Conservation (phyloP, 1,140 invertebrate genomes). For the Helicoverpa zea region DNA sequence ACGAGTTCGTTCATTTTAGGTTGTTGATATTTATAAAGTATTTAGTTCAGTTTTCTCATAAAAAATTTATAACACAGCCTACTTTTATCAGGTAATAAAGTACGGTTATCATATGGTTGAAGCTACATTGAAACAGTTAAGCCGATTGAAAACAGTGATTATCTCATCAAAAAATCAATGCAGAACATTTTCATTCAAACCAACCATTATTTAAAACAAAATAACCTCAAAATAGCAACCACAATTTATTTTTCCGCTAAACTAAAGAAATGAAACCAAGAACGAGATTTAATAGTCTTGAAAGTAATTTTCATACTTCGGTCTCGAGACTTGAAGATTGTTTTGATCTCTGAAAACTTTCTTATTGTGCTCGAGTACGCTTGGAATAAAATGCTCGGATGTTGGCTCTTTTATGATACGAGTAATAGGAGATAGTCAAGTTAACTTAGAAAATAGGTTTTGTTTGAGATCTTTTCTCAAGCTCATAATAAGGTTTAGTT, state of each 20-base stretch:
- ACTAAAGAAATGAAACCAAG: neutral
- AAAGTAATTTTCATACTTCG: constrained; percentile 12
- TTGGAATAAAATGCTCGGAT: neutral
- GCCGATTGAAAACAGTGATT: too few species aligned
- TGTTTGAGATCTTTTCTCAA: too few species aligned
- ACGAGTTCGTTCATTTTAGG: too few species aligned
- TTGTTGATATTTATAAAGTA: too few species aligned
- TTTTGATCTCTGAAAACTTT: constrained; percentile 12
- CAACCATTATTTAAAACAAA: neutral
- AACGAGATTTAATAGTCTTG: neutral
- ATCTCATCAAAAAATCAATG: too few species aligned
- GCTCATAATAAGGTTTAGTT: too few species aligned
- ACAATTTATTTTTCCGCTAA: neutral
- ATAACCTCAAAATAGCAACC: neutral
- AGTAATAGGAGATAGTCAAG: neutral
- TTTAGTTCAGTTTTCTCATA: too few species aligned
- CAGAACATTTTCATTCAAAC: too few species aligned
- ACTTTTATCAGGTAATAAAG: too few species aligned
- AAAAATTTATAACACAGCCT: too few species aligned
- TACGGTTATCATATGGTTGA: too few species aligned
- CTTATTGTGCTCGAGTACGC: neutral
- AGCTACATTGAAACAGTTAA: too few species aligned
- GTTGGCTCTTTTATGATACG: neutral
- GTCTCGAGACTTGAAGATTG: neutral
- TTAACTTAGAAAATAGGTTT: neutral